phyloP scores from a whole-genome alignment of 2,888 invertebrate genomes.

The Diabrotica balteata region DNA sequence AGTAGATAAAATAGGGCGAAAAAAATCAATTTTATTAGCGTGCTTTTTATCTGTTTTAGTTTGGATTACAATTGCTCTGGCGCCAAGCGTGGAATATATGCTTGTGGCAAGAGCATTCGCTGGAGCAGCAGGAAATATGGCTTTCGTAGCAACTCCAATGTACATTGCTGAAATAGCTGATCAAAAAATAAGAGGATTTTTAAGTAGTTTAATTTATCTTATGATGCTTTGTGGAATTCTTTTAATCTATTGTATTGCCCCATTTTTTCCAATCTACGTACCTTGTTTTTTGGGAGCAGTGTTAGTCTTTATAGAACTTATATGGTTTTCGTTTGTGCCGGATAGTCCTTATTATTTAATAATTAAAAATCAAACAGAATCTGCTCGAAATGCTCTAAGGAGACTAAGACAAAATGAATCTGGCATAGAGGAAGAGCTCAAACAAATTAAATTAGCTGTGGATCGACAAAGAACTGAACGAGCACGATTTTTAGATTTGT shows the following conservation, averaged over 20 bases:
- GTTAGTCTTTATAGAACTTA: too few species aligned
- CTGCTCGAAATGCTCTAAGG: too few species aligned
- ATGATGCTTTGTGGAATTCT: constrained; percentile 58
- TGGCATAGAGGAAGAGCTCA: too few species aligned
- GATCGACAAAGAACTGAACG: too few species aligned
- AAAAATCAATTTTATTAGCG: constrained; percentile 54
- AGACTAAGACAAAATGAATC: too few species aligned
- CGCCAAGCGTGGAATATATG: constrained; percentile 50
- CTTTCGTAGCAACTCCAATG: constrained; percentile 59
- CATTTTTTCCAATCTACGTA: too few species aligned
- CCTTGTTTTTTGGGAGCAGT: too few species aligned
- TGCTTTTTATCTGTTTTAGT: constrained; percentile 52
- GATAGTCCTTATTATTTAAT: too few species aligned
- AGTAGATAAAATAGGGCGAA: constrained; percentile 53
- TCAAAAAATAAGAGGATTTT: constrained; percentile 56
- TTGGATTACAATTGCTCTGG: constrained; percentile 56
- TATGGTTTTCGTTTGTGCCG: too few species aligned
- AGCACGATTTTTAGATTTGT: too few species aligned
- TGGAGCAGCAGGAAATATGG: constrained; percentile 57
- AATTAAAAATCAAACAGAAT: too few species aligned
- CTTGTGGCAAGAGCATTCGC: constrained; percentile 54
- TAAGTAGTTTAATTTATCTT: constrained; percentile 56
- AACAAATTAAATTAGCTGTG: too few species aligned
- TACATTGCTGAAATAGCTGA: constrained; percentile 59
- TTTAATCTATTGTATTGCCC: constrained; percentile 46